Conservation (phyloP, 2,888 invertebrate genomes). For the Cantharis rustica region DNA sequence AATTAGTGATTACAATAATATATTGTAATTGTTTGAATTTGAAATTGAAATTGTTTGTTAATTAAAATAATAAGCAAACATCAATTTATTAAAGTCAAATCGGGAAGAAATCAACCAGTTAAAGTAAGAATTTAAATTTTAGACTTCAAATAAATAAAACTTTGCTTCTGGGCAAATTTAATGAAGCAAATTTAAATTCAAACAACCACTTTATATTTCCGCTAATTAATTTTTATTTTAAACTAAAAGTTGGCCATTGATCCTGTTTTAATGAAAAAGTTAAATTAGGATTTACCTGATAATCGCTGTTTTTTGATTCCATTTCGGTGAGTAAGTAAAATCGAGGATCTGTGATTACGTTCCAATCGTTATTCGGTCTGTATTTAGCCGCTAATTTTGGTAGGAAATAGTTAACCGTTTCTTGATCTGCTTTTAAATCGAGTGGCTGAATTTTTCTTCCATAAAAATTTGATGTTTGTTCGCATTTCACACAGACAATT, state of each 20-base stretch:
- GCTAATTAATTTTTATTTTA: neutral
- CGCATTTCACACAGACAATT: conserved; percentile 47
- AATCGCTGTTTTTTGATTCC: conserved; percentile 47
- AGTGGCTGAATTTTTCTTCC: conserved; percentile 46
- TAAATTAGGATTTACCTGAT: conserved; percentile 44
- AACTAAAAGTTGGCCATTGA: neutral
- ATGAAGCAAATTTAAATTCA: neutral
- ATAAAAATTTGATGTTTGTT: conserved; percentile 41
- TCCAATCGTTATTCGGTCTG: conserved; percentile 50
- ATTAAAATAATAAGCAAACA: too few species aligned
- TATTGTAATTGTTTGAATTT: too few species aligned
- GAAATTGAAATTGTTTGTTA: too few species aligned
- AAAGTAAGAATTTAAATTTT: neutral
- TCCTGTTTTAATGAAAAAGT: neutral
- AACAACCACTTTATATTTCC: neutral
- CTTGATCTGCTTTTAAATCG: conserved; percentile 50
- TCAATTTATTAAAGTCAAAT: neutral
- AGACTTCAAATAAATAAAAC: neutral
- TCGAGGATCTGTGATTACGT: conserved; percentile 52
- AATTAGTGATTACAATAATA: too few species aligned
- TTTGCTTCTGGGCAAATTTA: neutral
- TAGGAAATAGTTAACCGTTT: conserved; percentile 57
- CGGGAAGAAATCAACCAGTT: neutral
- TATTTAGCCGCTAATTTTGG: conserved; percentile 62
- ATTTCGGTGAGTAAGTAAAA: conserved; percentile 55